phyloP scores from a whole-genome alignment of 2,888 invertebrate species.

The Rhagophthalmus giganteus region DNA sequence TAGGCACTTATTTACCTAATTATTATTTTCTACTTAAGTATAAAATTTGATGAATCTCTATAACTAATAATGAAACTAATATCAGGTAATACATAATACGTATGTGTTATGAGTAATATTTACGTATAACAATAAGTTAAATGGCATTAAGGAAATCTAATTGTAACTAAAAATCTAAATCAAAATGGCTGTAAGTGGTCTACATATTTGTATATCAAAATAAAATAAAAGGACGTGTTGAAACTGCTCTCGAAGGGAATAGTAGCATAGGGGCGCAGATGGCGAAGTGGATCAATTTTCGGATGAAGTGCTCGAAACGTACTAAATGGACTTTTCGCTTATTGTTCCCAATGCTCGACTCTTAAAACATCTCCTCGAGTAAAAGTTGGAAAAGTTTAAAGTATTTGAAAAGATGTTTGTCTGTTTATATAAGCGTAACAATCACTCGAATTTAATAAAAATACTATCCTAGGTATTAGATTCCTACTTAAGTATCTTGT shows the following conservation, averaged over 20 bases:
- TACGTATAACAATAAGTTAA: no score
- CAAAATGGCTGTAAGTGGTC: neutral
- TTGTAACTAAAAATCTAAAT: neutral
- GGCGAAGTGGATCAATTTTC: constrained; percentile 20
- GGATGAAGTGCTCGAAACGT: neutral
- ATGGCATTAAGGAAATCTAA: no score
- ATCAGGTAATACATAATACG: no score
- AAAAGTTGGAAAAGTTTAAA: neutral
- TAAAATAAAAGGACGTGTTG: neutral
- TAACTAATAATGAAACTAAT: no score
- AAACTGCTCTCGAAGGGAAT: neutral
- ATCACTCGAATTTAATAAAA: no score
- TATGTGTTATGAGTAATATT: no score
- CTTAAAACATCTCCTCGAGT: neutral
- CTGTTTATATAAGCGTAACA: no score
- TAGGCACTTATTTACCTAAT: no score
- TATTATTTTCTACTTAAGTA: no score
- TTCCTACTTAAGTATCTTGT: no score
- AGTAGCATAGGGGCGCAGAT: constrained; percentile 16
- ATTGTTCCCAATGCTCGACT: neutral
- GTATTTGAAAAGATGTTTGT: neutral
- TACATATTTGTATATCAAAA: neutral
- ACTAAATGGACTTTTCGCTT: neutral
- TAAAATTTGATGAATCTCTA: no score
- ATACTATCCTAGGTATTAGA: no score